Conservation (phyloP, 1,140 invertebrate species). For the Atta cephalotes region DNA sequence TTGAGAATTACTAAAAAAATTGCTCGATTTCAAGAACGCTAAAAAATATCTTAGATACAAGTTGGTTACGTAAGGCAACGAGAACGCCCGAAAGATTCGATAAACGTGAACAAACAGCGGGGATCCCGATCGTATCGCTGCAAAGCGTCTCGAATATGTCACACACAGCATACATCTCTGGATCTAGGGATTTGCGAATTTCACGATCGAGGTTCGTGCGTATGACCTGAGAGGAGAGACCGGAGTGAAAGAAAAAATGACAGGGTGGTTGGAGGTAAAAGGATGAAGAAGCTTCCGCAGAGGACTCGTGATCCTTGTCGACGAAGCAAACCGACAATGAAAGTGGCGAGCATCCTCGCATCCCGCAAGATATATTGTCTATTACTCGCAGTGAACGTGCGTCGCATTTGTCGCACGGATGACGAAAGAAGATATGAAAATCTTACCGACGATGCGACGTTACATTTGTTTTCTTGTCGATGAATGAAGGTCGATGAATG, state of each 20-base stretch:
- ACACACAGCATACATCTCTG: constrained; percentile 59
- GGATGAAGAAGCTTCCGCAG: not conserved
- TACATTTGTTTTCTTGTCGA: constrained; percentile 37
- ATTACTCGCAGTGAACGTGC: constrained; percentile 59
- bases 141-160: constrained; percentile 32
- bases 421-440: constrained; percentile 1
- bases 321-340: constrained; percentile 52
- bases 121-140: constrained; percentile 40
- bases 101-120: constrained; percentile 71
- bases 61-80: constrained; percentile 23
- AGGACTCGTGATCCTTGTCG: constrained; percentile 63
- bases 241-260: constrained; percentile 50
- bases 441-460: constrained; percentile 10
- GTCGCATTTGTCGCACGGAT: constrained; percentile 48
- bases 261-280: not conserved
- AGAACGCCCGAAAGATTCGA: constrained; percentile 54
- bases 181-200: constrained; percentile 67
- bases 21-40: constrained; percentile 20
- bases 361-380: constrained; percentile 69
- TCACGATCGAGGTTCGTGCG: constrained; percentile 36
- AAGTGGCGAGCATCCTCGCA: constrained; percentile 55
- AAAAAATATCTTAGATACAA: constrained; percentile 1
- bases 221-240: not conserved
- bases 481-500: not conserved
- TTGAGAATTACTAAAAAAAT: not conserved